These are phyloP conservation scores for Amphimallon solstitiale DNA, from an alignment of 2,888 invertebrate species.

Conservation along the genomic window DNA sequence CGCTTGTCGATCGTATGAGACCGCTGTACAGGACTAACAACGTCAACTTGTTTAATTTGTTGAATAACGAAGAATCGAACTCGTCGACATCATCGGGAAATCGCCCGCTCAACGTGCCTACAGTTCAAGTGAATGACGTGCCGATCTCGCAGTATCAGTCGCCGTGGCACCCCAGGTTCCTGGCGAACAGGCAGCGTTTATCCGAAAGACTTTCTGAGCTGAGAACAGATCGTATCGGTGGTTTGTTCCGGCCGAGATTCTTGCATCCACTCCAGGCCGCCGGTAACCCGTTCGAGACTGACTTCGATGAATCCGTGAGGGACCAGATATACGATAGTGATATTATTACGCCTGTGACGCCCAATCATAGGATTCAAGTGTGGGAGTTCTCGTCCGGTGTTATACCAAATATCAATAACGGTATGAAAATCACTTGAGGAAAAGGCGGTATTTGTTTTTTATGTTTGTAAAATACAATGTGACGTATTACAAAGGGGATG, in stretches of 20 bases:
- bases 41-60: conserved; percentile 45
- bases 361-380: conserved; percentile 82
- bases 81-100: conserved; percentile 24
- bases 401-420: conserved; percentile 78
- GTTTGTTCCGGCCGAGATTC: conserved; percentile 59
- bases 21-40: conserved; percentile 46
- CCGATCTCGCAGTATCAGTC: conserved; percentile 60
- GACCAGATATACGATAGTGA: conserved; percentile 61
- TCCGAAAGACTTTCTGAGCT: conserved; percentile 56
- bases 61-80: conserved; percentile 44
- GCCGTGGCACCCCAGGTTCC: conserved; percentile 45
- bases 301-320: conserved; percentile 59
- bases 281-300: conserved; percentile 61
- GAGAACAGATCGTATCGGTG: conserved; percentile 45
- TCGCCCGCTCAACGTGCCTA: conserved; percentile 61
- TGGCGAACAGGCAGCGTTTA: conserved; percentile 52
- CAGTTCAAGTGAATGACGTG: conserved; percentile 73
- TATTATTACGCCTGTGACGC: conserved; percentile 68
- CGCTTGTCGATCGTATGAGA: conserved; percentile 26
- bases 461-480: too few relatives aligned
- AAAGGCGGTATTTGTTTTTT: conserved; percentile 5
- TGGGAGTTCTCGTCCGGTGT: conserved; percentile 82
- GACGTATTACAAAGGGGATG: too few relatives aligned
- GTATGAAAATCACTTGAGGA: conserved; percentile 65
- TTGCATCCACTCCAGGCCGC: conserved; percentile 66